These are phyloP conservation scores for Parnassius smintheus DNA, from an alignment of 2,888 invertebrate species.

Conservation along the genomic window DNA sequence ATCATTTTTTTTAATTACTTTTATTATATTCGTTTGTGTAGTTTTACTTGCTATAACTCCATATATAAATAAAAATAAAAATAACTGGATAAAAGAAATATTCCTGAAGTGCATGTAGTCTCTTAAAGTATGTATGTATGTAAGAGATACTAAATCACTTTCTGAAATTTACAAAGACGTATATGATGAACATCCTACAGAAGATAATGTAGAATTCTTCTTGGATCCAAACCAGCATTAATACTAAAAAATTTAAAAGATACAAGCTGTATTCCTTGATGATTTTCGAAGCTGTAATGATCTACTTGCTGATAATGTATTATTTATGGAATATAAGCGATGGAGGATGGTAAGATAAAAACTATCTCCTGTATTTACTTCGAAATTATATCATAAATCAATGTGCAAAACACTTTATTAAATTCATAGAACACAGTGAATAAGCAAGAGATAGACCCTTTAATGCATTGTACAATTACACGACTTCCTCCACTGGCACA, in stretches of 20 bases:
- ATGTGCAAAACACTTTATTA: slow-evolving; percentile 53
- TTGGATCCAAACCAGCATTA: slow-evolving; percentile 45
- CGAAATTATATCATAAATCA: slow-evolving; percentile 49
- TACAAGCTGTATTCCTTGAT: slow-evolving; percentile 47
- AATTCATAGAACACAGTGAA: slow-evolving; percentile 42
- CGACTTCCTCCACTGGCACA: slow-evolving; percentile 57
- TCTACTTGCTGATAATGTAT: slow-evolving; percentile 50
- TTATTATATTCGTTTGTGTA: slow-evolving; percentile 34
- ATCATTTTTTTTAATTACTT: slow-evolving; percentile 32
- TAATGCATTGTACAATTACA: slow-evolving; percentile 50
- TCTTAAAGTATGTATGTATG: slow-evolving; percentile 48
- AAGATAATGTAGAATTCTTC: slow-evolving; percentile 46
- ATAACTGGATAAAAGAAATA: slow-evolving; percentile 55
- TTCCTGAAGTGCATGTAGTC: slow-evolving; percentile 44
- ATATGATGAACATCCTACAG: slow-evolving; percentile 46
- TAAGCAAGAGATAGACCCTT: slow-evolving; percentile 44
- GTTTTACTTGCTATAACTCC: slow-evolving; percentile 32
- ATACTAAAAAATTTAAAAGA: slow-evolving; percentile 53
- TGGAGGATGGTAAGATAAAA: slow-evolving; percentile 66
- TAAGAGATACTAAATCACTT: slow-evolving; percentile 46
- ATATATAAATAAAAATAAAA: slow-evolving; percentile 33
- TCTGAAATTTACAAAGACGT: slow-evolving; percentile 50
- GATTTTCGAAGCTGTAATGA: slow-evolving; percentile 56
- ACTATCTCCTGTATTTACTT: slow-evolving; percentile 61
- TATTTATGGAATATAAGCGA: slow-evolving; percentile 51